A percentile compares a stretch with the other conserved stretches of the same genome.
Evolutionary conservation across 2,113 vertebrate species (phyloP).

Genomic region (Petrocephalus microphthalmus): DNA sequence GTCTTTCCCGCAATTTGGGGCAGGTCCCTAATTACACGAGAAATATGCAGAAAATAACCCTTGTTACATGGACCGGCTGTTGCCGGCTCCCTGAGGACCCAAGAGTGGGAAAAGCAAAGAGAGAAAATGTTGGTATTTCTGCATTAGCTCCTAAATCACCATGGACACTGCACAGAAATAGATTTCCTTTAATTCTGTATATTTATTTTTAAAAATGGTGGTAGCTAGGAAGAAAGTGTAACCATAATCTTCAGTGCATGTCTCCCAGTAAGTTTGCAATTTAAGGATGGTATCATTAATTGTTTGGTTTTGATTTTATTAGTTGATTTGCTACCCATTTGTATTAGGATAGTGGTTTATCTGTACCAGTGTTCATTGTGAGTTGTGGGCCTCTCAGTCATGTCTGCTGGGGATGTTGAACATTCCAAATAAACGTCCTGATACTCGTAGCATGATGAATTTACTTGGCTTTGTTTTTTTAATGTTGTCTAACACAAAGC

Average conservation of each 20-base stretch:
- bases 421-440: neutral
- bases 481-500: neutral
- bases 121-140: neutral
- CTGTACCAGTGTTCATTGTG: neutral
- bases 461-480: neutral
- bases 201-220: neutral
- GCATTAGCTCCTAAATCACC: neutral
- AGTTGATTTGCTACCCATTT: neutral
- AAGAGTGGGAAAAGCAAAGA: neutral
- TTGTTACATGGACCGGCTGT: neutral
- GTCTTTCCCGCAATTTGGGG: neutral
- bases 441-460: neutral
- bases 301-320: neutral
- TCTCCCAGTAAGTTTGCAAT: neutral
- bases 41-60: neutral
- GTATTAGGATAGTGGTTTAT: neutral
- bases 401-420: neutral
- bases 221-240: neutral
- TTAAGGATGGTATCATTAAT: neutral
- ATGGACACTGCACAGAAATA: neutral
- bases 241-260: neutral
- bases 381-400: neutral
- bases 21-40: neutral
- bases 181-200: neutral
- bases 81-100: neutral